Percentiles rank a stretch among this genome's conserved stretches.
These are phyloP conservation scores for Taphrorychus bicolor DNA, from an alignment of 2,888 invertebrate genomes.

Conservation along the genomic window DNA sequence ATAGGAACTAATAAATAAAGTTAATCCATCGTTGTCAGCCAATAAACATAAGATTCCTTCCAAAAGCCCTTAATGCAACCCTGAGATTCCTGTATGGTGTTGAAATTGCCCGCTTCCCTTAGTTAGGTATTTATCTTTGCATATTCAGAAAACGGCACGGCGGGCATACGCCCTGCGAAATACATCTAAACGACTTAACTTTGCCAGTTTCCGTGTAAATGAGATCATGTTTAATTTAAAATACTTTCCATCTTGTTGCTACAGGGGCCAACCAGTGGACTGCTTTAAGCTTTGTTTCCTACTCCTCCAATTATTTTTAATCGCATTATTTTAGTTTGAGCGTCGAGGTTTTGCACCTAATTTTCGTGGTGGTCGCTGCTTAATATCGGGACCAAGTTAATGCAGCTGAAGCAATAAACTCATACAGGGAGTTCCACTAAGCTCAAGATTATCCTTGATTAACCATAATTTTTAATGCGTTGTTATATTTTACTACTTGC, in stretches of 20 bases:
- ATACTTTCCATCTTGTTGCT: slow-evolving; percentile 36
- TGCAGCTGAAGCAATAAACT: not conserved
- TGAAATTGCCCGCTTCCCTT: slow-evolving; percentile 38
- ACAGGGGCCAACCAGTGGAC: slow-evolving; percentile 21
- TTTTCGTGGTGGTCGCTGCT: not conserved
- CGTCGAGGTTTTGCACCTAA: not conserved
- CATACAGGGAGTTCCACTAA: too few species aligned
- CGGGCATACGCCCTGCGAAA: slow-evolving; percentile 40
- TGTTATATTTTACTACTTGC: too few species aligned
- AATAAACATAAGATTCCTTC: slow-evolving; percentile 3
- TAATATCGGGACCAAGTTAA: too few species aligned
- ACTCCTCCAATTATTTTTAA: slow-evolving; percentile 12
- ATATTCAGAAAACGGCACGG: slow-evolving; percentile 39
- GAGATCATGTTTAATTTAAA: slow-evolving; percentile 42
- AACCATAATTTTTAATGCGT: too few species aligned
- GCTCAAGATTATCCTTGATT: too few species aligned
- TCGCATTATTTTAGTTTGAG: slow-evolving; percentile 12
- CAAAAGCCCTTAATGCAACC: slow-evolving; percentile 29
- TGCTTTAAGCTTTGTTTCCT: slow-evolving; percentile 12
- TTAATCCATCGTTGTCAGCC: slow-evolving; percentile 9
- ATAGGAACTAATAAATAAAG: slow-evolving; percentile 5
- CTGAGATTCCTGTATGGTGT: slow-evolving; percentile 26
- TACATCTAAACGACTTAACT: slow-evolving; percentile 42
- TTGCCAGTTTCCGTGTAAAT: slow-evolving; percentile 41
- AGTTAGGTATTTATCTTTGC: slow-evolving; percentile 42